Base-by-base conservation (phyloP, 2,797 vertebrate genomes). In the Valencia hispanica region DNA sequence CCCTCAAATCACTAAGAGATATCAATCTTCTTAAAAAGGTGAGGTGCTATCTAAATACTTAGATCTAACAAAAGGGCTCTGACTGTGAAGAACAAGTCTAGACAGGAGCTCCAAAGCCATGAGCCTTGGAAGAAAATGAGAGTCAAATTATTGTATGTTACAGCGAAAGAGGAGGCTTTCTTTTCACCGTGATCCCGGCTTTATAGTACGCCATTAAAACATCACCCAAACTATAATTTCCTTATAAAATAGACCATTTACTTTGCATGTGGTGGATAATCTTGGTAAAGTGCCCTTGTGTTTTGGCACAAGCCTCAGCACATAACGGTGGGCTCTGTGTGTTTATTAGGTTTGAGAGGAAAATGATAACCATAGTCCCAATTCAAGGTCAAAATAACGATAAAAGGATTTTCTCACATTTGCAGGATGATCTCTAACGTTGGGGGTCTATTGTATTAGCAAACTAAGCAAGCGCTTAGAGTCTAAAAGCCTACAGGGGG, bases 111-210 rank as follows among this genome's bases (percentile, higher is more conserved):
- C 57, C 76, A 83, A 73, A 80, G 89, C 89, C 55, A 25, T 39
- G 76, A 87, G 87, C 70, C 81, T 75, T 53, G 63, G 66, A 78
- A 63, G 68, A 77, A 66, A 86, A 87, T 79, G 79, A 87, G 79
- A 86, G 82, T 91, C 88, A 92, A 81, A 89, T 87, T 81, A 85
- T 86, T 89, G 83, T 86, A 88, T 92, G 80, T 65, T 69, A 81
- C 78, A 63, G 63, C 79, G 70, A 61, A 87, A 50, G 48, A 65
- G 72, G 59, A 20, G 50, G 17, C 65, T 81, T 87, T 83, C 74
- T 84, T 82, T 76, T 79, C 76, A 48, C 70, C 79, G 66, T 69
- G 70, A 88, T 88, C 82, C 68, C 0, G 11, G 11, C 50, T 87
- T 91, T 88, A 90, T 86, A 73, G 75, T 41, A 85, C 43, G 72